Conservation (phyloP, 2,113 vertebrate genomes). For the Porphyrio hochstetteri region DNA sequence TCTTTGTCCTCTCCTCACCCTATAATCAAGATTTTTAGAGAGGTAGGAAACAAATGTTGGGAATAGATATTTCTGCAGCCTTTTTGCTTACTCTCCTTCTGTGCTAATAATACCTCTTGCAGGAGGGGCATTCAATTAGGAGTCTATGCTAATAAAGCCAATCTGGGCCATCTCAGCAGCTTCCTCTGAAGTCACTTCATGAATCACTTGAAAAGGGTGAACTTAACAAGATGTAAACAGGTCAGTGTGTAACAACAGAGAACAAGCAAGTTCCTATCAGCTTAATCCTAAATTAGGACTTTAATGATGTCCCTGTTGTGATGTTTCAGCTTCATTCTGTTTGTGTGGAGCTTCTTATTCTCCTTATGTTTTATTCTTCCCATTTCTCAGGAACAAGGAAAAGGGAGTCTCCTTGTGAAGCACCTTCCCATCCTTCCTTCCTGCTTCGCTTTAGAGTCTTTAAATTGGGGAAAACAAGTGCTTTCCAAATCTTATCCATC, state of each 20-base stretch:
- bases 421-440: background rate
- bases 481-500: background rate
- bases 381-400: background rate
- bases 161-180: background rate
- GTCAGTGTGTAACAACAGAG: background rate
- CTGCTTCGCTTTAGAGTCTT: background rate
- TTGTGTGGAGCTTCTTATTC: background rate
- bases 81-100: background rate
- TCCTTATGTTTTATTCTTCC: background rate
- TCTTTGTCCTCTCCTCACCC: background rate
- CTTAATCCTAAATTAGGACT: background rate
- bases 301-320: accelerated
- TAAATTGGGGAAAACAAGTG: background rate
- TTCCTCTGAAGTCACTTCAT: background rate
- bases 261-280: background rate
- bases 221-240: background rate
- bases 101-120: background rate
- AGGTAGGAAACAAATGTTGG: background rate
- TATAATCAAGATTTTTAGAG: background rate
- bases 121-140: background rate
- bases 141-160: background rate
- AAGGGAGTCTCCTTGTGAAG: background rate
- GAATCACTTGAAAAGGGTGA: background rate
- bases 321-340: background rate
- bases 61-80: background rate